phyloP scores from a whole-genome alignment of 2,113 vertebrate genomes.

The Panthera leo region DNA sequence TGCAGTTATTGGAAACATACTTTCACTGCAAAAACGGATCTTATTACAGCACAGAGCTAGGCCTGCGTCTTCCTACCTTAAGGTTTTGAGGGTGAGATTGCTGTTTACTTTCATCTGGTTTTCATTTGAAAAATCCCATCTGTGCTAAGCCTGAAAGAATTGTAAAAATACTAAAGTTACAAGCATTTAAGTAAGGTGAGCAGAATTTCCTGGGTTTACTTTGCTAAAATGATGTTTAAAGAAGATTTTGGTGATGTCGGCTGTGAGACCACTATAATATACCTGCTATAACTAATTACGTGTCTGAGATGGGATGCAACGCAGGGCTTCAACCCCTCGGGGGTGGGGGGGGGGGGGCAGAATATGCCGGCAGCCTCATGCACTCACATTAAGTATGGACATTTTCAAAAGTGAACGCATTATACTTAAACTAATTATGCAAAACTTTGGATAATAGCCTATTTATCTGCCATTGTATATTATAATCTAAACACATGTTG shows the following conservation, averaged over 20 bases:
- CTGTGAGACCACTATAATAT: slow-evolving; percentile 68
- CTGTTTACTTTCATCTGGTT: slow-evolving; percentile 82
- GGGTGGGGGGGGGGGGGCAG: neutral
- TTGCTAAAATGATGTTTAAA: slow-evolving; percentile 84
- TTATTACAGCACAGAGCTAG: slow-evolving; percentile 57
- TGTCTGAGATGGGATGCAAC: slow-evolving; percentile 77
- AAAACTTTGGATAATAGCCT: slow-evolving; percentile 72
- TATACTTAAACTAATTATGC: slow-evolving; percentile 74
- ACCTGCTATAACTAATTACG: slow-evolving; percentile 81
- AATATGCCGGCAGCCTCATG: slow-evolving; percentile 45
- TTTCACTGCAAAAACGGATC: slow-evolving; percentile 54
- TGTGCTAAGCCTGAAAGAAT: slow-evolving; percentile 74
- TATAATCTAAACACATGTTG: slow-evolving; percentile 53
- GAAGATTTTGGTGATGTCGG: slow-evolving; percentile 79
- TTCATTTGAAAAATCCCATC: slow-evolving; percentile 83
- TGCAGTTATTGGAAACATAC: slow-evolving; percentile 77
- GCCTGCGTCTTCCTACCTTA: slow-evolving; percentile 64
- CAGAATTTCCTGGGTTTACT: slow-evolving; percentile 83
- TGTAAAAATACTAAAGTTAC: slow-evolving; percentile 82
- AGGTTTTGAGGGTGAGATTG: slow-evolving; percentile 65
- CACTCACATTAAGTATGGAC: slow-evolving; percentile 50
- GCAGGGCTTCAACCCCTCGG: slow-evolving; percentile 66
- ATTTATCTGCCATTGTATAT: slow-evolving; percentile 62
- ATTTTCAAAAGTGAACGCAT: slow-evolving; percentile 66
- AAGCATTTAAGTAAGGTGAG: slow-evolving; percentile 81